phyloP scores from a whole-genome alignment of 2,888 invertebrate genomes.

The Plebejus anna region DNA sequence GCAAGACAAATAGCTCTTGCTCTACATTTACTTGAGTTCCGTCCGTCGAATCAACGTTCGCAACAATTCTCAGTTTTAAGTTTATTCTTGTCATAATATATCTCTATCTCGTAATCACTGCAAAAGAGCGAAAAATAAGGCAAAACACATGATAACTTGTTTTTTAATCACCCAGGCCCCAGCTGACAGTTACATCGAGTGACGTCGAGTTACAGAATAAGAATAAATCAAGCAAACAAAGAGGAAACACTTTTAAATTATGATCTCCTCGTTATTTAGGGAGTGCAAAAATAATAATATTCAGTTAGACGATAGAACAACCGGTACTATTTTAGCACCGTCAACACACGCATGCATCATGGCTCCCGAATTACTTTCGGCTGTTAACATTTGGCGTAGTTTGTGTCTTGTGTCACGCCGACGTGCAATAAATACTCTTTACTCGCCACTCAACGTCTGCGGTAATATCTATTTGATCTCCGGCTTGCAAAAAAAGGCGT shows the following conservation, averaged over 20 bases:
- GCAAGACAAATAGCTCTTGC: not conserved
- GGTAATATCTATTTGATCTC: constrained; percentile 4
- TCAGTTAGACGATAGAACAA: constrained; percentile 26
- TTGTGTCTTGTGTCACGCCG: constrained; percentile 31
- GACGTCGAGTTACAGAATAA: too few species aligned
- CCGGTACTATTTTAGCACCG: constrained; percentile 28
- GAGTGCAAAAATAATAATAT: constrained; percentile 19
- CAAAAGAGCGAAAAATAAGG: too few species aligned
- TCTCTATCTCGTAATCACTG: too few species aligned
- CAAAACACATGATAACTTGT: too few species aligned
- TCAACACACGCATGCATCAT: constrained; percentile 33
- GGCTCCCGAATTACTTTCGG: constrained; percentile 35
- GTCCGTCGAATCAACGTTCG: too few species aligned
- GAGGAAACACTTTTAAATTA: not conserved
- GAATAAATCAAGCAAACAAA: not conserved
- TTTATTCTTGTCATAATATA: too few species aligned
- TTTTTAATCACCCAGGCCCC: too few species aligned
- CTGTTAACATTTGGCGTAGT: constrained; percentile 31
- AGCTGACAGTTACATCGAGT: too few species aligned
- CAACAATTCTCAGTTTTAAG: too few species aligned
- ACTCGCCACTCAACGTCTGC: constrained; percentile 7
- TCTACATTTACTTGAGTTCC: not conserved
- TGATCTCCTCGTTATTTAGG: not conserved
- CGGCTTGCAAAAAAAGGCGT: not conserved
- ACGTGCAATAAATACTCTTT: constrained; percentile 28